Evolutionary conservation across 2,888 invertebrate genomes (phyloP), one percentile per base, ranked within the genome.

Genomic region (Argyra leucocephala): DNA sequence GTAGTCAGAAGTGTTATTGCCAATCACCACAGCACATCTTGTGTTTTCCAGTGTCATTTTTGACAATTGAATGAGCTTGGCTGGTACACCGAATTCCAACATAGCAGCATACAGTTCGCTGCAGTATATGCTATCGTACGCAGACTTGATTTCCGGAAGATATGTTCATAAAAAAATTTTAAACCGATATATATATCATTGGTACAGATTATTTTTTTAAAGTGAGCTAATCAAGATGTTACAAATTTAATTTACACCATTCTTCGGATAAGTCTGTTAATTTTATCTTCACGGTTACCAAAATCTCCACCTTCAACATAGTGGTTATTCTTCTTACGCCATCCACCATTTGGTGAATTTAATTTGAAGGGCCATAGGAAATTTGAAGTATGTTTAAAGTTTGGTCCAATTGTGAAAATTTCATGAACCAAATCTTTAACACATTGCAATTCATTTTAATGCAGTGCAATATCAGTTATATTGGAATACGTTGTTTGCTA

Each of bases 301-400:
- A 96, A 99, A 83, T 99, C 99, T 76, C 99, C 99, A 77, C 99
- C 99, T 81, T 99, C 98, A 65, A 98, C 97, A 81, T 94, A 99
- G 80, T 99, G 99, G 81, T 95, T 98, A 71, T 95, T 93, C 90
- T 99, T 99, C 88, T 96, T 96, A 76, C 95, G 89, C 97, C 97
- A 99, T 74, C 97, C 99, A 68, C 98, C 98, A 71, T 91, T 96
- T 64, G 99, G 99, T 75, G 96, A 98, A 86, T 96, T 98, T 70
- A 99, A 85, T 86, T 98, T 99, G 87, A 99, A 99, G 69, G 96
- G 96, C 98, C 98, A 99, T 74, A 99, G 84, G 88, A 96, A 99
- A 84, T 98, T 97, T 77, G 94, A 92, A 67, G 94, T 97, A 73
- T 91, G 89, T 84, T 97, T 95, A 69, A 92, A 91, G 76, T 88